Base-by-base conservation (phyloP, 2,113 vertebrate species). In the Naja naja region DNA sequence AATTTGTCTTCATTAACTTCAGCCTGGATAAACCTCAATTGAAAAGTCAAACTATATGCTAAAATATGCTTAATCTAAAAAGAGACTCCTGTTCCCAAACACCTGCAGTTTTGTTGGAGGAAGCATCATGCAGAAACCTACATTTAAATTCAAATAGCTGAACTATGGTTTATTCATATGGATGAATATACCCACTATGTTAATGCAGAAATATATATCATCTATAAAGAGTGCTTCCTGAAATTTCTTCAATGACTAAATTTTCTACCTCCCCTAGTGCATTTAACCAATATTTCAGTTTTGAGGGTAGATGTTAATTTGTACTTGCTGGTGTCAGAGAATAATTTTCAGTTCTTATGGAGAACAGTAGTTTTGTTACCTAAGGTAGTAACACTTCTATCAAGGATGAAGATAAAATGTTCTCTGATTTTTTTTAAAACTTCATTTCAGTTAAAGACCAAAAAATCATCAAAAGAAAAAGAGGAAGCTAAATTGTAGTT, bases 81-180 rank as follows among this genome's bases (percentile, higher is more conserved):
- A 58, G 55, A 39, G 43, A 89, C 5, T 10, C 2, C 16, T 89
- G 23, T 39, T 58, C 4, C 87, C 54, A 89, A 89, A 60, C 55
- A 25, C 22, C 54, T 81, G 53, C n/a, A 55, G 53, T 54, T 34
- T 20, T 49, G 30, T 23, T 8, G 58, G 43, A n/a, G 45, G 27
- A n/a, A n/a, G 27, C 18, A n/a, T 69, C 39, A 88, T 88, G 6
- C 43, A 88, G 49, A 53, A 88, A 53, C 27, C 30, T 53, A 18
- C 14, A 20, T 49, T 88, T 52, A n/a, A 27, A n/a, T 88, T 88
- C 49, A n/a, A 49, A 88, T 18, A 34, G 47, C 25, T 88, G 56
- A 93, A 81, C 92, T 94, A 43, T 43, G 34, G n/a, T 39, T 81
- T 81, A 81, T 81, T 12, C 56, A 53, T 94, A 30, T 3, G 8